Evolutionary conservation across 2,113 vertebrate species (phyloP), one percentile per base, ranked within the genome.

Genomic region (Verasper variegatus): DNA sequence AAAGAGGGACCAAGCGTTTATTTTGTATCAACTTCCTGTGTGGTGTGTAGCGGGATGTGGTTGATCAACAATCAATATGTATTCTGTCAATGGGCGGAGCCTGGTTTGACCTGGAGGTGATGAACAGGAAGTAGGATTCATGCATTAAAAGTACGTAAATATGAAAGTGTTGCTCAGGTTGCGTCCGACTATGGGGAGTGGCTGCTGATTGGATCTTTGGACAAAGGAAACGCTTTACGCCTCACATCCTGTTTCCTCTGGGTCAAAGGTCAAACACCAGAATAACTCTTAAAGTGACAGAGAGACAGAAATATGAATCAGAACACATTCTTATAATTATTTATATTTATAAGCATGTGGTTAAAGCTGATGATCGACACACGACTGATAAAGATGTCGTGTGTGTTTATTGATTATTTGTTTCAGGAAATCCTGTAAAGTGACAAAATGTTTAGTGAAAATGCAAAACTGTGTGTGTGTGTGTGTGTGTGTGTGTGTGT

Each of bases 191-290:
- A 17, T 51, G 47, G 14, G 47, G 47, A 51, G 40, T 12, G 40
- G 40, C 40, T 42, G 47, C 15, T 17, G 47, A 21, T 54, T 57
- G 17, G 40, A 11, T 42, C 12, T 42, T 3, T 58, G 56, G 58
- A 35, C 9, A 13, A 23, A 14, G 55, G 23, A 60, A 58, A 58
- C 5, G 18, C 40, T 42, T 42, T 42, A 7, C 18, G 47, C 47
- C 18, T 51, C 47, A 66, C 64, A 14, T 55, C 65, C 65, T 68
- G 65, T 54, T 66, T 67, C 49, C 49, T 35, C 3, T 21, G 12
- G 49, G 47, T 52, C 65, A 67, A 52, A 67, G 47, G 65, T 52
- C 65, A 67, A 54, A 35, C 47, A 14, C 24, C 23, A 49, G 8
- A 63, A 45, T 15, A 63, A 21, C 59, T 37, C 9, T 4, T n/a